Conservation (phyloP, 2,113 vertebrate genomes). For the Regulus satrapa region DNA sequence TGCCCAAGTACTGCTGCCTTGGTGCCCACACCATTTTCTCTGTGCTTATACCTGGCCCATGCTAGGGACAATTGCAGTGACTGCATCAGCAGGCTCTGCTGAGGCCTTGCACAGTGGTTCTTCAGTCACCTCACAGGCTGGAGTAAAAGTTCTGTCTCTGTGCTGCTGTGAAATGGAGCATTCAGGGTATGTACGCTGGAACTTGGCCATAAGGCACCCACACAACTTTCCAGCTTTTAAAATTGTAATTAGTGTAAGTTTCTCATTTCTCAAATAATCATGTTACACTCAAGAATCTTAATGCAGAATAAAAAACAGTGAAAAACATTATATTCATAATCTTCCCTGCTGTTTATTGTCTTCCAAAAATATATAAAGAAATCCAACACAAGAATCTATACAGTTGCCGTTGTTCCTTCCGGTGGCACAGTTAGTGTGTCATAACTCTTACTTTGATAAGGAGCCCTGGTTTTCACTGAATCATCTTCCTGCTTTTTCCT, state of each 20-base stretch:
- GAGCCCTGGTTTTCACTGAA: not conserved
- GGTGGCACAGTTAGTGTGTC: not conserved
- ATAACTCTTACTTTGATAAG: not conserved
- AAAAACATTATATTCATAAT: not conserved
- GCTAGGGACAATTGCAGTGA: not conserved
- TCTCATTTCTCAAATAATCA: not conserved
- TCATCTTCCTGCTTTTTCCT: not conserved
- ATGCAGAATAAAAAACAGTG: not conserved
- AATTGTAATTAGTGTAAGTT: not conserved
- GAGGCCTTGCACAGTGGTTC: not conserved
- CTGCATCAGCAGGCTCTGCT: not conserved
- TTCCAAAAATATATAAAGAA: not conserved
- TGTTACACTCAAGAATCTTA: not conserved
- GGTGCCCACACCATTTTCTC: not conserved
- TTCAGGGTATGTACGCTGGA: not conserved
- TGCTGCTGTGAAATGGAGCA: not conserved
- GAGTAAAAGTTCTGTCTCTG: not conserved
- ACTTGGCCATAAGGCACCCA: not conserved
- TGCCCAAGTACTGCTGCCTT: not conserved
- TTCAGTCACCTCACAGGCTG: not conserved
- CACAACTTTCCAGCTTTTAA: not conserved
- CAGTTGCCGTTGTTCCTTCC: not conserved
- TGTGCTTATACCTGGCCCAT: rapidly evolving
- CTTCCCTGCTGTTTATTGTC: not conserved
- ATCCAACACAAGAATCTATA: not conserved